Percentiles rank a stretch among this genome's conserved stretches.
Conservation (phyloP, 2,797 vertebrate species). For the Anableps anableps region DNA sequence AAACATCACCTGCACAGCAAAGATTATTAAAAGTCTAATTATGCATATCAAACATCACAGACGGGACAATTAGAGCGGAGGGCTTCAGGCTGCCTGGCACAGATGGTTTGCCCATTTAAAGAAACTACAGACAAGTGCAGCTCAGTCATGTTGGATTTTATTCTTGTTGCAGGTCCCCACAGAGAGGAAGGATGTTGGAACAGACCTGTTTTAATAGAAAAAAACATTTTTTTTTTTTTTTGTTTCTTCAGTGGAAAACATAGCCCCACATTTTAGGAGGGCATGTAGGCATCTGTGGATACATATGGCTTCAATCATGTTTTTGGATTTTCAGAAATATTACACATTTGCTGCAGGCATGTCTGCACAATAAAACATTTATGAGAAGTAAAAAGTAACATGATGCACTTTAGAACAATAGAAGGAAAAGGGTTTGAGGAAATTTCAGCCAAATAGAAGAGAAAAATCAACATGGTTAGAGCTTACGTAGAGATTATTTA, state of each 20-base stretch:
- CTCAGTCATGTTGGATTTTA: conserved; percentile 20
- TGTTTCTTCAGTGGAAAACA: background rate
- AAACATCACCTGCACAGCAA: conserved; percentile 76
- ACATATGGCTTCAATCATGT: background rate
- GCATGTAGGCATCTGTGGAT: background rate
- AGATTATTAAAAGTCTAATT: conserved; percentile 84
- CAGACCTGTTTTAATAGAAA: conserved; percentile 11
- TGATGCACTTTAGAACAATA: background rate
- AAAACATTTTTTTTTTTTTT: conserved; percentile 19
- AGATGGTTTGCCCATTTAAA: conserved; percentile 73
- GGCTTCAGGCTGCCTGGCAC: conserved; percentile 68
- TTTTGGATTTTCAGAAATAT: conserved; percentile 20
- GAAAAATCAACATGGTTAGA: background rate
- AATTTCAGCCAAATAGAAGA: background rate
- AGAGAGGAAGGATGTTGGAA: conserved; percentile 6
- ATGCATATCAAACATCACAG: conserved; percentile 79
- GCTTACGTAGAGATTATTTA: background rate
- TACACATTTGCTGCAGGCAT: conserved; percentile 5
- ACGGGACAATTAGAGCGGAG: conserved; percentile 73
- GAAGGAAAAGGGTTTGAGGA: background rate
- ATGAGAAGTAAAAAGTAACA: background rate
- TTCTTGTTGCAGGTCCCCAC: conserved; percentile 9
- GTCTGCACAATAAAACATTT: conserved; percentile 3
- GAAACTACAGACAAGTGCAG: conserved; percentile 62
- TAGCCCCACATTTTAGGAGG: conserved; percentile 18